Conservation (phyloP, 2,888 invertebrate genomes). For the Tortrix viridana region DNA sequence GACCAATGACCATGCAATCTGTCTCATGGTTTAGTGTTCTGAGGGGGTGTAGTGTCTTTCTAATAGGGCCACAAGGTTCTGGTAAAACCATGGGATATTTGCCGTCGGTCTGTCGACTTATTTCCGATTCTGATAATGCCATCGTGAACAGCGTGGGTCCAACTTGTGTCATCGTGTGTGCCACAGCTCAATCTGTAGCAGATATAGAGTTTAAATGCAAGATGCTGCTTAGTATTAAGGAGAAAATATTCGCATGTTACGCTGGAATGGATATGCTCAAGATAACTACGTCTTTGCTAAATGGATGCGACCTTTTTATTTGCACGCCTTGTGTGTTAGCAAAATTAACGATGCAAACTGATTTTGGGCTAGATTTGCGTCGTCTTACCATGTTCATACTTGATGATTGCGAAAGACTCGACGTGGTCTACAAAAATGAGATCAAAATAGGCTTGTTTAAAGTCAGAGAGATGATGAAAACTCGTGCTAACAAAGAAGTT, state of each 20-base stretch:
- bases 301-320: slow-evolving; percentile 89
- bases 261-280: slow-evolving; percentile 67
- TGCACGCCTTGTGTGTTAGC: slow-evolving; percentile 86
- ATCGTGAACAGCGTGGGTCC: slow-evolving; percentile 82
- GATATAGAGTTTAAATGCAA: slow-evolving; percentile 69
- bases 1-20: slow-evolving; percentile 85
- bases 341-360: slow-evolving; percentile 68
- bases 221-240: slow-evolving; percentile 65
- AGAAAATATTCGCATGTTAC: slow-evolving; percentile 67
- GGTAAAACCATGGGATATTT: slow-evolving; percentile 90
- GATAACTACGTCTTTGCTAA: slow-evolving; percentile 78
- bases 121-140: slow-evolving; percentile 71
- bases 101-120: slow-evolving; percentile 86
- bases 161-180: slow-evolving; percentile 86
- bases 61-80: slow-evolving; percentile 83
- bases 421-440: slow-evolving; percentile 79
- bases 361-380: slow-evolving; percentile 82
- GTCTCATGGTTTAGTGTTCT: slow-evolving; percentile 89
- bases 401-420: slow-evolving; percentile 88
- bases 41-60: slow-evolving; percentile 86
- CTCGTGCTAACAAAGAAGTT: slow-evolving; percentile 66
- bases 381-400: slow-evolving; percentile 87
- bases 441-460: slow-evolving; percentile 70
- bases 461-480: slow-evolving; percentile 72
- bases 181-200: slow-evolving; percentile 83